Percentiles rank a stretch among this genome's conserved stretches.
Conservation (phyloP, 2,113 vertebrate species). For the Onychostoma macrolepis region DNA sequence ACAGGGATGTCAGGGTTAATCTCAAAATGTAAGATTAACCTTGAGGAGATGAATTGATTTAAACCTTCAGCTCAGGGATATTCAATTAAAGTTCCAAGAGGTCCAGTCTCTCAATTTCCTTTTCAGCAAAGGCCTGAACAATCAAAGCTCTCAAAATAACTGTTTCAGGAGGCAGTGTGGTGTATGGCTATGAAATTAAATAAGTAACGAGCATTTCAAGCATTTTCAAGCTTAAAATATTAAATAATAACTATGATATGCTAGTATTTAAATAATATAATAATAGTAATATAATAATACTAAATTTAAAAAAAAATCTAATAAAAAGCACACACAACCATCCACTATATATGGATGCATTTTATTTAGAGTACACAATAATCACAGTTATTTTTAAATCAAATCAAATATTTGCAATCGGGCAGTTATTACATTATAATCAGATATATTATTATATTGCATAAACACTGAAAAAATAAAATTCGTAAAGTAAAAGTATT, state of each 20-base stretch:
- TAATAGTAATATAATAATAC: too few species aligned
- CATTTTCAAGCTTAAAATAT: background rate
- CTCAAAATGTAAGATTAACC: constrained; percentile 11
- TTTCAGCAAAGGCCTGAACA: background rate
- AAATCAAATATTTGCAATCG: too few species aligned
- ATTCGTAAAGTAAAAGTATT: too few species aligned
- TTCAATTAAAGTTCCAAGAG: constrained; percentile 28
- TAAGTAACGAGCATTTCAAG: background rate
- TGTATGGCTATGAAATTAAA: background rate
- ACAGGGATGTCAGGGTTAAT: constrained; percentile 19
- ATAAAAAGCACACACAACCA: too few species aligned
- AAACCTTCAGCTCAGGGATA: constrained; percentile 25
- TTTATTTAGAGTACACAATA: too few species aligned
- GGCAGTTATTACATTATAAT: too few species aligned
- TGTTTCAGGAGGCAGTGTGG: background rate
- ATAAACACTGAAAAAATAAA: too few species aligned
- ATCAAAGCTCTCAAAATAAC: background rate
- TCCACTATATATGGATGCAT: too few species aligned
- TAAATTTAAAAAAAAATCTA: too few species aligned
- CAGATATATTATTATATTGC: too few species aligned
- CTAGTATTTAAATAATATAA: too few species aligned
- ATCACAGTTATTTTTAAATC: too few species aligned
- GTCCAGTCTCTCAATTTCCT: constrained; percentile 9
- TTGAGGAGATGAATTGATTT: constrained; percentile 32
- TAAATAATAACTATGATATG: background rate